Base-by-base conservation (phyloP, 2,888 invertebrate genomes). In the Steinernema carpocapsae region DNA sequence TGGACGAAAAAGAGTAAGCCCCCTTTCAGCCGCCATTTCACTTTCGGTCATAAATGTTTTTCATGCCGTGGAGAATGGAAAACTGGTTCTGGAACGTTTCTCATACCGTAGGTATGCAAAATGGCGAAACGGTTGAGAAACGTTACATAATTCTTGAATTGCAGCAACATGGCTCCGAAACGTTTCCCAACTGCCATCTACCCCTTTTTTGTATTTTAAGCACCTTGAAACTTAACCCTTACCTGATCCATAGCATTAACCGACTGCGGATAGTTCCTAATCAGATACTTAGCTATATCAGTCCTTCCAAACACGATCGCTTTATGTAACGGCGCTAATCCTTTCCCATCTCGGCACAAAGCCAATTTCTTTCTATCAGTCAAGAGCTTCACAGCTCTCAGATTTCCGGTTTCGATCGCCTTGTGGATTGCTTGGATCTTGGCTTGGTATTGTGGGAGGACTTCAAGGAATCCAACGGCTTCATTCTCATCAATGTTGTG, bases 391-490 rank as follows among this genome's bases (percentile, higher is more conserved):
- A 89, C 88, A 48, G 89, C 89, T 46, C 89, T 73, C 85, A 90
- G 77, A 88, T 89, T 87, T 86, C 90, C 88, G 87, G 90, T 83
- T 64, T 87, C 84, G 19, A 88, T 88, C 3, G 88, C 88, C 70
- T 88, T 85, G 79, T 88, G 88, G 46, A 88, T 86, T 26, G 88
- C 87, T 76, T 85, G 85, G 37, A 88, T 88, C 74, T 88, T 87
- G 19, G 88, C 88, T 89, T 94, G 91, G 79, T 93, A 91, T 64
- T 90, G 90, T 0, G 92, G 92, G n/a, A 95, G 93, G n/a, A 94
- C 93, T 84, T 94, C 93, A 72, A 96, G 90, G 88, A 96, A 95
- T 84, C 92, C 90, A 80, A 92, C 89, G 14, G 92, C 91, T 48
- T 87, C 87, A 0, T 82, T 79, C 64, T 87, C 86, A 52, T 87